Evolutionary conservation across 2,797 vertebrate genomes (phyloP), one percentile per base, ranked within the genome.

Genomic region (Acestrorhynchus altus): DNA sequence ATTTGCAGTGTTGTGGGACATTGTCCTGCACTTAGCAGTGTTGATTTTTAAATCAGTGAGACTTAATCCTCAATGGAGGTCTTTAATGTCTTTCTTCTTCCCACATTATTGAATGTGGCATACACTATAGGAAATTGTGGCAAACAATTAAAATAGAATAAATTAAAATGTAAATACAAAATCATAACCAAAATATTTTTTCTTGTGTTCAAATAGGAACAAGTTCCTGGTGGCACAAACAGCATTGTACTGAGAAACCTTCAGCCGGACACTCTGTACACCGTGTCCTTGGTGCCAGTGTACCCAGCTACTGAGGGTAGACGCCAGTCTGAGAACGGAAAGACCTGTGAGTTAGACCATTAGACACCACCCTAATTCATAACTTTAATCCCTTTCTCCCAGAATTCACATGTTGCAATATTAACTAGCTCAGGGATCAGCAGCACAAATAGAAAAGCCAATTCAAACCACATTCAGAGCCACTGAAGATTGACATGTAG

Each of bases 291-390:
- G 72, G 84, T 93, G n/a, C 97, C 98, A 0, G 81, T 94, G 1
- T 99, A 97, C 0, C 89, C 93, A 0, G 95, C 95, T 1, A 94
- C 96, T 0, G 98, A 98, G 79, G 97, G 96, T 0, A 95, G 92
- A 42, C 92, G 95, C 16, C 96, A 97, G 90, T 94, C 96, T 0
- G 98, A 98, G 76, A 92, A 93, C 26, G 98, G 96, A 84, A 96
- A 92, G 88, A 99, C 98, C 0, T 87, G 98, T 99, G 87, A 92
- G 97, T 93, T 16, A n/a, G n/a, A 54, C 59, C 51, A 35, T 24
- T 18, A 35, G 13, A 42, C 18, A 66, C 1, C 39, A 10, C 35
- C 16, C 13, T 18, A 40, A 9, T 1, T 20, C 28, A 40, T n/a
- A 8, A 4, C 8, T 20, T 51, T 1, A 39, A 31, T 31, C 24